Evolutionary conservation across 1,140 invertebrate species (phyloP).

Genomic region (Gerris buenoi): DNA sequence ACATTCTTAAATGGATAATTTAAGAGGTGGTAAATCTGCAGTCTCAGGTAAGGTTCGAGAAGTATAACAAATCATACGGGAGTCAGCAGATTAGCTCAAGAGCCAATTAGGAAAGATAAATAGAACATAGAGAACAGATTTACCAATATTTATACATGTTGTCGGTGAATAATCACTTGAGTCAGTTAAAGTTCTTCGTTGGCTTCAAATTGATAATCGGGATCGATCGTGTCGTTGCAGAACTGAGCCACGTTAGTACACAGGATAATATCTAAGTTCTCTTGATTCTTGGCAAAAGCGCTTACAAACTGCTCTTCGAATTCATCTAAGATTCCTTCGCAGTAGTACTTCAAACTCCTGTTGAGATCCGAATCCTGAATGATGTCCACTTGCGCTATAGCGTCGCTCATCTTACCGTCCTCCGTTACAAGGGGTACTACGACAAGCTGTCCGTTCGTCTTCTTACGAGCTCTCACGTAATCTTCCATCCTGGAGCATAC

Average conservation of each 20-base stretch:
- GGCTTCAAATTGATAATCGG: slow-evolving; percentile 12
- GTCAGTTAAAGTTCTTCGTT: slow-evolving; percentile 11
- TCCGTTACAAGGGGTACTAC: slow-evolving; percentile 49
- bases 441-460: slow-evolving; percentile 49
- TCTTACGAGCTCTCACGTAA: slow-evolving; percentile 62
- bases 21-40: too few species aligned
- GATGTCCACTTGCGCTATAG: slow-evolving; percentile 53
- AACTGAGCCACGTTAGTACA: slow-evolving; percentile 13
- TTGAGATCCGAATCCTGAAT: slow-evolving; percentile 51
- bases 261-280: slow-evolving; percentile 14
- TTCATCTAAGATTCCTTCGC: slow-evolving; percentile 42
- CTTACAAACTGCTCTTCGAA: slow-evolving; percentile 40
- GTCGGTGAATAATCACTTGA: too few species aligned
- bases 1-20: too few species aligned
- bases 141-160: too few species aligned
- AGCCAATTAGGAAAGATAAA: too few species aligned
- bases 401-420: slow-evolving; percentile 51
- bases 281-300: slow-evolving; percentile 27
- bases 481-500: slow-evolving; percentile 69
- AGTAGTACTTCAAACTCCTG: slow-evolving; percentile 27
- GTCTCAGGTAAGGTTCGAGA: too few species aligned
- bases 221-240: slow-evolving; percentile 10
- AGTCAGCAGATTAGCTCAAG: too few species aligned
- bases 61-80: too few species aligned
- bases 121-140: too few species aligned